Evolutionary conservation across 2,888 invertebrate species (phyloP).

Genomic region (Drosophila incognita): DNA sequence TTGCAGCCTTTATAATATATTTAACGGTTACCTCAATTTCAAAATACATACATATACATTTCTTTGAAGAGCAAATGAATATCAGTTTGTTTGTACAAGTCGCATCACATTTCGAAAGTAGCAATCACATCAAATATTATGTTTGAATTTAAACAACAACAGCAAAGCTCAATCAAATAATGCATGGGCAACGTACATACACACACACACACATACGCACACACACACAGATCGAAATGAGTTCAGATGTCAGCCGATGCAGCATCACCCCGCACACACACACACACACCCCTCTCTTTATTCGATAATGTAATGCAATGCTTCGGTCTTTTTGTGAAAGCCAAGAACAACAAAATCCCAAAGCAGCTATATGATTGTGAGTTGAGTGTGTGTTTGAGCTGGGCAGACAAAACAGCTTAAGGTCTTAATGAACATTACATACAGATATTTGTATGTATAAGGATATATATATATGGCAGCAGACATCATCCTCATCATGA

Average conservation of each 20-base stretch:
- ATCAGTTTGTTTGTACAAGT: conserved; percentile 53
- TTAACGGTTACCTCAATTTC: conserved; percentile 28
- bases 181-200: conserved; percentile 4
- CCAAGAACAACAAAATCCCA: conserved; percentile 47
- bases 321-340: conserved; percentile 60
- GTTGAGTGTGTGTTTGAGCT: conserved; percentile 28
- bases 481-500: conserved; percentile 17
- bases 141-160: conserved; percentile 56
- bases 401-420: conserved; percentile 67
- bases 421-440: conserved; percentile 49
- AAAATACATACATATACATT: conserved; percentile 9
- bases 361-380: conserved; percentile 24
- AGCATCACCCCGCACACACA: background rate
- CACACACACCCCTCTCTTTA: background rate
- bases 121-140: conserved; percentile 73
- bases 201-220: background rate
- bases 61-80: conserved; percentile 11
- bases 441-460: conserved; percentile 7
- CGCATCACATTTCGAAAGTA: conserved; percentile 51
- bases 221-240: conserved; percentile 4
- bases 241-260: conserved; percentile 9
- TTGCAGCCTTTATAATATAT: conserved; percentile 27
- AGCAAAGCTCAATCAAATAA: conserved; percentile 53
- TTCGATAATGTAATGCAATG: conserved; percentile 46
- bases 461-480: conserved; percentile 10